Conservation (phyloP, 2,888 invertebrate genomes). For the Amorpha juglandis region DNA sequence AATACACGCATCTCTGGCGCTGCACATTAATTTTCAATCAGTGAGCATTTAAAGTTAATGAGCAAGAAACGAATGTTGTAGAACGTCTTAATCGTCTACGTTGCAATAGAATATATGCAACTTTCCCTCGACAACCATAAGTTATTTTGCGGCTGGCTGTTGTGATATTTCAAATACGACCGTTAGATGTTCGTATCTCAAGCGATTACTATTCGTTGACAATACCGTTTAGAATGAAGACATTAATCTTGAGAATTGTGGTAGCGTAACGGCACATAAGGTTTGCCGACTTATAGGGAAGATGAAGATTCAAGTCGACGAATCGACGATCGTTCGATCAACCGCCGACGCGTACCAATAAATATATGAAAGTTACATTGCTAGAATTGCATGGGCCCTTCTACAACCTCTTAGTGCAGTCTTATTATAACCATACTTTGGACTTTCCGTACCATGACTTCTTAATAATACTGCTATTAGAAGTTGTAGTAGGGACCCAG, state of each 20-base stretch:
- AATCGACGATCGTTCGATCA: too few species aligned
- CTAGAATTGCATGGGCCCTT: conserved; percentile 1
- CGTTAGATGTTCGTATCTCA: conserved; percentile 42
- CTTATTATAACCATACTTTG: too few species aligned
- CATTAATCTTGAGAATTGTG: conserved; percentile 50
- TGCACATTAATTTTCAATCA: conserved; percentile 60
- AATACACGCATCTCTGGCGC: conserved; percentile 53
- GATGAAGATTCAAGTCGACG: conserved; percentile 1
- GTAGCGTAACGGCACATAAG: conserved; percentile 38
- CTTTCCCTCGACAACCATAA: conserved; percentile 22
- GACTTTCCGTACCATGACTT: too few species aligned
- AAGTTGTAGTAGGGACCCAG: too few species aligned
- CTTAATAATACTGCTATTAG: too few species aligned
- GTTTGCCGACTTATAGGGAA: conserved; percentile 8
- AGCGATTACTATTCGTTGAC: conserved; percentile 46
- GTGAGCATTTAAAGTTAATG: conserved; percentile 40
- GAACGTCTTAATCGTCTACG: conserved; percentile 36
- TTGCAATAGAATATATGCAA: conserved; percentile 40
- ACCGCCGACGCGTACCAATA: conserved; percentile 6
- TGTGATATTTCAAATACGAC: conserved; percentile 25
- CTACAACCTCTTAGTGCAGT: too few species aligned
- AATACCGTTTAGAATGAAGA: conserved; percentile 58
- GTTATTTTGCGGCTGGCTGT: conserved; percentile 5
- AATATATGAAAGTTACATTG: conserved; percentile 13
- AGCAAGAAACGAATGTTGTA: conserved; percentile 33